phyloP scores from a whole-genome alignment of 2,888 invertebrate genomes.

The Dexiosoma caninum region DNA sequence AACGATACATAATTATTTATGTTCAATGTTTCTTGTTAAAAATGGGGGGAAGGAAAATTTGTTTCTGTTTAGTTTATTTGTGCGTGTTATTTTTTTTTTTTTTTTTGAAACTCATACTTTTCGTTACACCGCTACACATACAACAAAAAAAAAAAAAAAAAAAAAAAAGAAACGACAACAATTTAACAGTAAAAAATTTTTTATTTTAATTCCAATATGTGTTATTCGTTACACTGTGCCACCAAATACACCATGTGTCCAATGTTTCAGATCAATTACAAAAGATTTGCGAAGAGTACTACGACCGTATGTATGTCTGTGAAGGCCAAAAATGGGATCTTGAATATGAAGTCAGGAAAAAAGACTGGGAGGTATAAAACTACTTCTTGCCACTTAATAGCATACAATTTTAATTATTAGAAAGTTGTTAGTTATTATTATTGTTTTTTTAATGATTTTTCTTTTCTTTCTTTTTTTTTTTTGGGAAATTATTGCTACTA shows the following conservation, averaged over 20 bases:
- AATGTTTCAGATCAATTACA: slow-evolving; percentile 83
- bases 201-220: neutral
- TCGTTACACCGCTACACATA: slow-evolving; percentile 16
- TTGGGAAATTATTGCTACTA: slow-evolving; percentile 40
- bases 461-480: neutral
- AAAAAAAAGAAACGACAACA: too few relatives aligned
- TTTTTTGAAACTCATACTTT: slow-evolving; percentile 12
- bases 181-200: too few relatives aligned
- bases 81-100: neutral
- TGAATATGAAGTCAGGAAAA: slow-evolving; percentile 99
- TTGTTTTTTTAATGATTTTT: neutral
- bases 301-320: slow-evolving; percentile 97
- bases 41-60: neutral
- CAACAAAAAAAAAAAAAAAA: neutral
- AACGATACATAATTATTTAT: neutral
- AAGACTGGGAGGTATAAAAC: slow-evolving; percentile 95
- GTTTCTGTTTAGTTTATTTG: neutral
- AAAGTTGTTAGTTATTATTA: slow-evolving; percentile 15
- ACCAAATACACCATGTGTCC: slow-evolving; percentile 38
- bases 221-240: slow-evolving; percentile 29
- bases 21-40: slow-evolving; percentile 17
- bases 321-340: slow-evolving; percentile 99
- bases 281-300: slow-evolving; percentile 96
- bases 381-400: slow-evolving; percentile 78
- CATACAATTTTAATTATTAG: slow-evolving; percentile 37